Evolutionary conservation across 2,797 vertebrate genomes (phyloP).

Genomic region (Linurgus olivaceus): DNA sequence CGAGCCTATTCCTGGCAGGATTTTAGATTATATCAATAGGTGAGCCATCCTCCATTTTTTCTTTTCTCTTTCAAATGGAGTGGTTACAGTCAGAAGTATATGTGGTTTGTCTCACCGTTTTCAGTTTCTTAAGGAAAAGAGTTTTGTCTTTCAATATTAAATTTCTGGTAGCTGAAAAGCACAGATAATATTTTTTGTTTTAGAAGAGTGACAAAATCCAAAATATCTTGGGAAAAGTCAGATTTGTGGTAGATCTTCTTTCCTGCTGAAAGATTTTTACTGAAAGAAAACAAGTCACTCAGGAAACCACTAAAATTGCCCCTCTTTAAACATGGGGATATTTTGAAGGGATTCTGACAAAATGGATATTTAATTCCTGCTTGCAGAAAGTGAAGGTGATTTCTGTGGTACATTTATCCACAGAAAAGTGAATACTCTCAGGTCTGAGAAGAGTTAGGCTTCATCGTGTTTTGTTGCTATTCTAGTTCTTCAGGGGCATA

Average conservation of each 20-base stretch:
- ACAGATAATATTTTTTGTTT: not conserved
- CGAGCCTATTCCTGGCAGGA: not conserved
- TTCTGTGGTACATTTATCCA: not conserved
- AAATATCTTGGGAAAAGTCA: not conserved
- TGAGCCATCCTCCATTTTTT: not conserved
- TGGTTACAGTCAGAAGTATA: not conserved
- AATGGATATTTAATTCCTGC: not conserved
- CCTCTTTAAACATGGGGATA: not conserved
- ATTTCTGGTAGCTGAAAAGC: not conserved
- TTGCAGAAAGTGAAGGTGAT: not conserved
- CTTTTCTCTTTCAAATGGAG: not conserved
- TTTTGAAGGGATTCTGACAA: not conserved
- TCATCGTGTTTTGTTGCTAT: not conserved
- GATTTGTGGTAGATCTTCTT: not conserved
- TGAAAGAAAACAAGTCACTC: not conserved
- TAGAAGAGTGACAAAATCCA: not conserved
- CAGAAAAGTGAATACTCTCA: not conserved
- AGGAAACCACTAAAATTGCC: not conserved
- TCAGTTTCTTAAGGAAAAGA: not conserved
- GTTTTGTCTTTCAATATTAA: not conserved
- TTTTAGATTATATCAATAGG: not conserved
- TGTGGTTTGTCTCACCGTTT: not conserved
- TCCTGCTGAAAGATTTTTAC: not conserved
- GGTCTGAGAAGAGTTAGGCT: not conserved
- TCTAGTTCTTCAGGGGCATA: not conserved